phyloP scores from a whole-genome alignment of 2,888 invertebrate species.

The Stenchaetothrips biformis region DNA sequence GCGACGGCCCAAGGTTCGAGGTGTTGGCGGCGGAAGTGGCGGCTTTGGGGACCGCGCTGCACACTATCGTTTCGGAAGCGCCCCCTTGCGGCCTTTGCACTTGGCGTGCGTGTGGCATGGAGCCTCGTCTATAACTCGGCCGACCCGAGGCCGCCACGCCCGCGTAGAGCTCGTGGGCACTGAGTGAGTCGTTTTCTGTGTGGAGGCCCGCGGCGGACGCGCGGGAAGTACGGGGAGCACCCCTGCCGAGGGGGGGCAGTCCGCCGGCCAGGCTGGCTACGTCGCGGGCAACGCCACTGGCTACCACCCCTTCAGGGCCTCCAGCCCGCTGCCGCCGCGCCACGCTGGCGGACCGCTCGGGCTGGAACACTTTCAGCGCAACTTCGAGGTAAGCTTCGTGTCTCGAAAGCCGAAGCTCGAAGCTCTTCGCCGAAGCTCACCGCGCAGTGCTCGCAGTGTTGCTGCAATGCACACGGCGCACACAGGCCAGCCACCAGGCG shows the following conservation, averaged over 20 bases:
- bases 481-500: background rate
- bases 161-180: background rate
- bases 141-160: background rate
- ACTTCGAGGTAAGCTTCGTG: slow-evolving; percentile 24
- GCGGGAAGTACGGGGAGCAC: background rate
- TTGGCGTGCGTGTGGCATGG: background rate
- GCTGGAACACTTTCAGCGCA: slow-evolving; percentile 10
- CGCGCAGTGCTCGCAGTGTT: background rate
- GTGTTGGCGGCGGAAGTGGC: background rate
- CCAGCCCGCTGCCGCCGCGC: too few species aligned
- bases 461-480: background rate
- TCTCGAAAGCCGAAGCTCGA: background rate
- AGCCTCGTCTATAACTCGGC: background rate
- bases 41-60: background rate
- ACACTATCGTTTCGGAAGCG: too few species aligned
- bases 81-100: too few species aligned
- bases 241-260: background rate
- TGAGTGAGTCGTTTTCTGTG: background rate
- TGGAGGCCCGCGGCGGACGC: background rate
- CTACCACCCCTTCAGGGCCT: too few species aligned
- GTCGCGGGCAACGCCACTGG: too few species aligned
- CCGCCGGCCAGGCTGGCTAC: background rate
- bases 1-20: background rate
- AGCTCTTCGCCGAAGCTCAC: slow-evolving; percentile 11
- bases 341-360: background rate